Evolutionary conservation across 2,888 invertebrate species (phyloP).

Genomic region (Andrena marginata): DNA sequence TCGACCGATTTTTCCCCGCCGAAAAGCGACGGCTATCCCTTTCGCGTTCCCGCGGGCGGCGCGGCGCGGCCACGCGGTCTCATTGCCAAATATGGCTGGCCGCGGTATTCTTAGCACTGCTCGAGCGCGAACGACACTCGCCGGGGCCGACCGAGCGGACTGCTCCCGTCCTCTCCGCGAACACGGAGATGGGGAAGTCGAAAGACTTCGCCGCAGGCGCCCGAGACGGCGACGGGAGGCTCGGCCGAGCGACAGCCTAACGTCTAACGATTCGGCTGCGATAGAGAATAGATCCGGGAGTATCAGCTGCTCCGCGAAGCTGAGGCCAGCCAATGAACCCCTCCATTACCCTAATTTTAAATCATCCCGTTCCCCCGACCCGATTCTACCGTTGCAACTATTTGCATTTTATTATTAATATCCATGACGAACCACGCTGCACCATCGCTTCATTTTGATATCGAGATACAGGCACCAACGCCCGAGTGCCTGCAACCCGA

Average conservation of each 20-base stretch:
- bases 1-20: slow-evolving; percentile 6
- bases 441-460: no score
- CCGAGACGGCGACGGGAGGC: background rate
- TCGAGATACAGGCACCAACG: background rate
- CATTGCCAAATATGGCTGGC: slow-evolving; percentile 85
- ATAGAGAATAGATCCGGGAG: background rate
- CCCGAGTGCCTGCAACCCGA: background rate
- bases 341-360: no score
- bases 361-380: no score
- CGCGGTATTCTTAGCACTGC: slow-evolving; percentile 83
- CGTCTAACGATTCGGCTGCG: background rate
- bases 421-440: background rate
- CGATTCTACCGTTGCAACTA: background rate
- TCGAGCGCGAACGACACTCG: slow-evolving; percentile 79
- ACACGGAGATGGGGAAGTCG: slow-evolving; percentile 35
- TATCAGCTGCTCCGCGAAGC: no score
- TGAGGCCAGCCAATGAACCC: no score
- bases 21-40: slow-evolving; percentile 48
- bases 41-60: slow-evolving; percentile 69
- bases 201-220: slow-evolving; percentile 8
- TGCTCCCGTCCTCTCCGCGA: slow-evolving; percentile 46
- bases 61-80: slow-evolving; percentile 76
- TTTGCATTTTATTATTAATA: background rate
- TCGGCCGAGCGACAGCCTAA: background rate
- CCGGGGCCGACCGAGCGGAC: slow-evolving; percentile 76